Conservation (phyloP, 2,797 vertebrate species). For the Schizopygopsis pylzovi region DNA sequence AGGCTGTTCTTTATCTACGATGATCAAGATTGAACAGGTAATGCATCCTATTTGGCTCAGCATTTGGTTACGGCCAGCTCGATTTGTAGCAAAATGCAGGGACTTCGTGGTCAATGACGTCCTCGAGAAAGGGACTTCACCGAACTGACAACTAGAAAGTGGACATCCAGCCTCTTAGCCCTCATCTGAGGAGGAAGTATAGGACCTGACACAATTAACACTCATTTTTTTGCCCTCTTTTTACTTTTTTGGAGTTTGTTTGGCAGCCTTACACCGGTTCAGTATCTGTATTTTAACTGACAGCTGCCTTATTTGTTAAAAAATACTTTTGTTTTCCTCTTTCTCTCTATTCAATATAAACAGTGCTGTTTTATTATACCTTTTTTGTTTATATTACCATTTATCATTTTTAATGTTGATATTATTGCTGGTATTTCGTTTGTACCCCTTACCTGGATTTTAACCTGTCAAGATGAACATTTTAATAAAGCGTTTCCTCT, state of each 20-base stretch:
- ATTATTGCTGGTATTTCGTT: conserved; percentile 63
- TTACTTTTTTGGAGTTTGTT: not conserved
- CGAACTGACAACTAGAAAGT: conserved; percentile 32
- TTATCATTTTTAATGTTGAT: conserved; percentile 76
- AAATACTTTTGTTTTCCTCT: conserved; percentile 71
- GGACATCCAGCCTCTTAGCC: conserved; percentile 20
- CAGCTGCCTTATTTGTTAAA: conserved; percentile 57
- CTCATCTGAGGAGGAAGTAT: not conserved
- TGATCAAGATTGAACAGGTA: conserved; percentile 7
- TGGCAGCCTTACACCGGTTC: conserved; percentile 49
- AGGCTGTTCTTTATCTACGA: conserved; percentile 15
- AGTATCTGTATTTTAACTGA: conserved; percentile 51
- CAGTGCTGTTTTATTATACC: conserved; percentile 63
- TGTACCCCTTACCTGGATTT: conserved; percentile 63
- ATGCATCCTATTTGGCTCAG: not conserved
- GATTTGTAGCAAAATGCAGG: conserved; percentile 22
- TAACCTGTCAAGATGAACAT: conserved; percentile 48
- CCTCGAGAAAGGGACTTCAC: conserved; percentile 29
- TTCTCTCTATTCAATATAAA: conserved; percentile 59
- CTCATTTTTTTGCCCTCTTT: not conserved
- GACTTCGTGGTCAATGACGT: not conserved
- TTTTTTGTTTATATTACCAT: conserved; percentile 65
- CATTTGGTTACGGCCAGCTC: not conserved
- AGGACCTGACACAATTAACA: conserved; percentile 8
- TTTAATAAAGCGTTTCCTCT: conserved; percentile 48